phyloP scores from a whole-genome alignment of 2,888 invertebrate genomes.

The Leptothorax acervorum region DNA sequence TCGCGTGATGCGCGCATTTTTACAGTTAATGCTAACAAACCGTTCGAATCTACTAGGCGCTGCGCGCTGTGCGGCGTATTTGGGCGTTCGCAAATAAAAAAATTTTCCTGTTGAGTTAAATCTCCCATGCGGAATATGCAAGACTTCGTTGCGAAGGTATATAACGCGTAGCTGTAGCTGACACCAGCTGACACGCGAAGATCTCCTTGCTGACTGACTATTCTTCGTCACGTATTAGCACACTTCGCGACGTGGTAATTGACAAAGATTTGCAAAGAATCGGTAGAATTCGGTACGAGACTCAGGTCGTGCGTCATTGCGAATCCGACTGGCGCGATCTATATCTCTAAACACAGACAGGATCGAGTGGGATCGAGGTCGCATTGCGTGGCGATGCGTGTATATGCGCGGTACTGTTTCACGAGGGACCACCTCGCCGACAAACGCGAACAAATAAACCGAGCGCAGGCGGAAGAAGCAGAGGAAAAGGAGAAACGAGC shows the following conservation, averaged over 20 bases:
- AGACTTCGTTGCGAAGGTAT: not conserved
- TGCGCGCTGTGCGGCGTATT: not conserved
- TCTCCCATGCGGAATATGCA: not conserved
- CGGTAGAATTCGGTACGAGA: not conserved
- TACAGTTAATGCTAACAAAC: conserved; percentile 33
- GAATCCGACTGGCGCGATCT: not conserved
- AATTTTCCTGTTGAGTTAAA: not conserved
- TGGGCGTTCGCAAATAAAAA: not conserved
- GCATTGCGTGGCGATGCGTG: conserved; percentile 5
- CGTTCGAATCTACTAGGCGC: not conserved
- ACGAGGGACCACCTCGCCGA: not conserved
- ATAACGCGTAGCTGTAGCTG: no score
- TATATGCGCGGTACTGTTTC: not conserved
- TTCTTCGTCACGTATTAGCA: not conserved
- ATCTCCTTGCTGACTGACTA: not conserved
- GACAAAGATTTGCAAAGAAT: not conserved
- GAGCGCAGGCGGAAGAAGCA: not conserved
- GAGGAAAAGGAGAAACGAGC: conserved; percentile 29
- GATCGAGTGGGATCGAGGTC: conserved; percentile 1
- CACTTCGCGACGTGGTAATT: not conserved
- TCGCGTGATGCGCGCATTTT: not conserved
- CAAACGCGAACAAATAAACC: conserved; percentile 29
- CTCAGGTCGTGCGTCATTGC: not conserved
- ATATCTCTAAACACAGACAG: not conserved
- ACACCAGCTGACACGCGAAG: not conserved